phyloP scores from a whole-genome alignment of 2,888 invertebrate species.

The Chymomyza procnemis region DNA sequence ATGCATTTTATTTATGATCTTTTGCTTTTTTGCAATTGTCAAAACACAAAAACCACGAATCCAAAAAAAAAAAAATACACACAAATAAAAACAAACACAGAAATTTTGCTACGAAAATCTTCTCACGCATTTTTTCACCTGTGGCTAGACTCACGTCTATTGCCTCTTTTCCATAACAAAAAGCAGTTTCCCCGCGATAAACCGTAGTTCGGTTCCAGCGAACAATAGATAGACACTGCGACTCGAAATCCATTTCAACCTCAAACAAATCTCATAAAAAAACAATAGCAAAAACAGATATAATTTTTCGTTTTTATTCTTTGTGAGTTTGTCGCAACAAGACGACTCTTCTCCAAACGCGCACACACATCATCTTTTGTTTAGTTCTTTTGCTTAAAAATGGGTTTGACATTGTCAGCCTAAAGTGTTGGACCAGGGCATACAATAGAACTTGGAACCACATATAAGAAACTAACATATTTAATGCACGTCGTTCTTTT shows the following conservation, averaged over 20 bases:
- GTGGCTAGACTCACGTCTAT: constrained; percentile 47
- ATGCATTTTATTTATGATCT: not conserved
- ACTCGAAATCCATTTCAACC: constrained; percentile 46
- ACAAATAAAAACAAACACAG: constrained; percentile 39
- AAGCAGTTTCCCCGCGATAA: constrained; percentile 45
- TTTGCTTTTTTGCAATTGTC: constrained; percentile 51
- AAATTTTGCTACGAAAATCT: constrained; percentile 47
- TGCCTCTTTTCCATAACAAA: constrained; percentile 38
- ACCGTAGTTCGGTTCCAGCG: constrained; percentile 39
- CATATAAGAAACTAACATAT: constrained; percentile 43
- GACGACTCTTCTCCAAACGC: constrained; percentile 10
- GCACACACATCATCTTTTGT: constrained; percentile 25
- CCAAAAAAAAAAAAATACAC: constrained; percentile 26
- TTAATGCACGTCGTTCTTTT: constrained; percentile 66
- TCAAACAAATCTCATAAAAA: constrained; percentile 31
- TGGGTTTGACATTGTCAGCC: constrained; percentile 62
- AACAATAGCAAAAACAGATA: constrained; percentile 29
- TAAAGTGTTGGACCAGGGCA: constrained; percentile 60
- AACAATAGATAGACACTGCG: constrained; percentile 40
- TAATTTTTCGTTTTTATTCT: constrained; percentile 55
- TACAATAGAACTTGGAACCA: not conserved
- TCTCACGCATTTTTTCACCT: constrained; percentile 66
- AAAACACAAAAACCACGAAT: constrained; percentile 36
- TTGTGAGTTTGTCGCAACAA: constrained; percentile 8
- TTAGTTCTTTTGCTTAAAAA: constrained; percentile 57